Conservation (phyloP, 1,140 invertebrate species). For the Ips typographus region DNA sequence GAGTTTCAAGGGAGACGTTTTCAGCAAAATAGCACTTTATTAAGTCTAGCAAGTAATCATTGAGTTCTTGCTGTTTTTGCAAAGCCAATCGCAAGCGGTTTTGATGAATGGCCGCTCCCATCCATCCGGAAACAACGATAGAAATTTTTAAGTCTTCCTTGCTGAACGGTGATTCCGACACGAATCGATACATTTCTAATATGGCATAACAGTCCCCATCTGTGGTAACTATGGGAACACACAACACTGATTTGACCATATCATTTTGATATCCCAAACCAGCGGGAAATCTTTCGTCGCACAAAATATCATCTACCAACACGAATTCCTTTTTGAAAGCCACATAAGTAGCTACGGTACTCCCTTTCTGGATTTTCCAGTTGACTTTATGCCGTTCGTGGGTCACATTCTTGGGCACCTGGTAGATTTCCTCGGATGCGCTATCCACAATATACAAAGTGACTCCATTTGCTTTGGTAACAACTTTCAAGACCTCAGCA, state of each 20-base stretch:
- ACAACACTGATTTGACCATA: slow-evolving; percentile 56
- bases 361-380: slow-evolving; percentile 56
- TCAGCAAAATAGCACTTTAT: slow-evolving; percentile 58
- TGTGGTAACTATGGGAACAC: slow-evolving; percentile 57
- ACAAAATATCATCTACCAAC: slow-evolving; percentile 55
- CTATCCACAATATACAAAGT: slow-evolving; percentile 51
- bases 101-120: slow-evolving; percentile 59
- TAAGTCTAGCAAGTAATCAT: slow-evolving; percentile 54
- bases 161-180: slow-evolving; percentile 44
- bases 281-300: slow-evolving; percentile 55
- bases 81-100: slow-evolving; percentile 54
- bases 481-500: slow-evolving; percentile 56
- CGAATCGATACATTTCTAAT: slow-evolving; percentile 55
- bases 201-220: slow-evolving; percentile 58
- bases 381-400: slow-evolving; percentile 55
- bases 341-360: slow-evolving; percentile 56
- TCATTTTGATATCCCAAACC: slow-evolving; percentile 52
- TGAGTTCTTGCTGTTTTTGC: slow-evolving; percentile 55
- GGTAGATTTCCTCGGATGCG: slow-evolving; percentile 55
- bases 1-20: slow-evolving; percentile 55
- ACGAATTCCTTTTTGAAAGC: slow-evolving; percentile 57
- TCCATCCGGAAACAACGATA: slow-evolving; percentile 56
- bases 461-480: slow-evolving; percentile 55
- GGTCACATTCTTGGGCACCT: slow-evolving; percentile 51
- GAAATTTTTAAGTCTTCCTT: slow-evolving; percentile 50